Evolutionary conservation across 2,113 vertebrate species (phyloP).

Genomic region (Atlantisia rogersi): DNA sequence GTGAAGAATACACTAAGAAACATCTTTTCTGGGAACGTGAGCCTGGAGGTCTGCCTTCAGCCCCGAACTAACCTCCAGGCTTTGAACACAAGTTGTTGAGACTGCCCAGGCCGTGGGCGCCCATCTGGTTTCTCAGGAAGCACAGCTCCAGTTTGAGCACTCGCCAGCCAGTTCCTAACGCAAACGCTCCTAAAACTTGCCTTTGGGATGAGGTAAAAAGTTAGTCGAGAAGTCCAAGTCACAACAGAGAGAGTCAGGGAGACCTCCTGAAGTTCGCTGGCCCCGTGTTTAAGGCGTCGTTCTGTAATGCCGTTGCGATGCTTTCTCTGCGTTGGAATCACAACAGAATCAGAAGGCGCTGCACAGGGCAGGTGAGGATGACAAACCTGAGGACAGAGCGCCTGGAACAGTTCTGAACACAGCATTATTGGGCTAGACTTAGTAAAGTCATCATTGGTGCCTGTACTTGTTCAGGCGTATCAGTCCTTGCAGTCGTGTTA

Average conservation of each 20-base stretch:
- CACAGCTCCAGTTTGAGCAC: fast-evolving
- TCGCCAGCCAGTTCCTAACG: background rate
- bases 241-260: background rate
- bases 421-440: fast-evolving
- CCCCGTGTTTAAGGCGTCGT: background rate
- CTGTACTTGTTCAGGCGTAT: background rate
- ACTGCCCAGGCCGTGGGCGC: fast-evolving
- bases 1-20: background rate
- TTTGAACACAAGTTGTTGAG: background rate
- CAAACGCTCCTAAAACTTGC: background rate
- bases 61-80: background rate
- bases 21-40: background rate
- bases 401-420: fast-evolving
- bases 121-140: background rate
- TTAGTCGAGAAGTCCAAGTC: background rate
- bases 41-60: background rate
- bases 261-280: background rate
- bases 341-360: background rate
- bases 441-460: no score
- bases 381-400: background rate
- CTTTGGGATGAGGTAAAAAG: background rate
- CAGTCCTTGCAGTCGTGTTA: background rate
- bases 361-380: background rate
- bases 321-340: background rate
- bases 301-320: background rate